Percentiles rank a stretch among this genome's conserved stretches.
Evolutionary conservation across 2,113 vertebrate genomes (phyloP).

Genomic region (Suricata suricatta): DNA sequence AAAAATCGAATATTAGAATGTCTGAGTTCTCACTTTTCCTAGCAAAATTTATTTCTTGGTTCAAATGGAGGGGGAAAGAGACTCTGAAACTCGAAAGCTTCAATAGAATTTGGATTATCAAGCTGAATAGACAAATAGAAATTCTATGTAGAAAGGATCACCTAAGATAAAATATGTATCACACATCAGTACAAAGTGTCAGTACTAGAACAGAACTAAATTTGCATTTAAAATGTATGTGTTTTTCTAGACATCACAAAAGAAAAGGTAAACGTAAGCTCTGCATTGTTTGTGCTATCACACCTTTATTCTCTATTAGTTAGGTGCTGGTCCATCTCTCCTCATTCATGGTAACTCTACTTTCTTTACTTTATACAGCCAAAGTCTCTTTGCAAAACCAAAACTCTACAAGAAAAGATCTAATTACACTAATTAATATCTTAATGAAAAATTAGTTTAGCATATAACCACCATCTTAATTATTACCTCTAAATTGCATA

Average conservation of each 20-base stretch:
- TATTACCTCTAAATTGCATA: neutral
- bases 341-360: neutral
- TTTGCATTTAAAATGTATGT: neutral
- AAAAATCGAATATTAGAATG: neutral
- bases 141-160: neutral
- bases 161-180: neutral
- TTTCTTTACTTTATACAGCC: neutral
- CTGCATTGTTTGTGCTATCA: neutral
- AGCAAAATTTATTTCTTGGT: neutral
- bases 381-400: neutral
- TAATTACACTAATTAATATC: neutral
- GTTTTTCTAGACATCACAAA: neutral
- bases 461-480: neutral
- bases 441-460: neutral
- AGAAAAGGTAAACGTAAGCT: neutral
- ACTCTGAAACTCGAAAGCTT: neutral
- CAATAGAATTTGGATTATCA: neutral
- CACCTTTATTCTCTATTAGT: neutral
- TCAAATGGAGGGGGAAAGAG: neutral
- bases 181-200: neutral
- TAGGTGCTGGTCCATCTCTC: neutral
- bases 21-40: neutral
- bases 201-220: neutral
- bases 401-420: neutral
- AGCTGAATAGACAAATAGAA: constrained; percentile 34